phyloP scores from a whole-genome alignment of 2,113 vertebrate species.

The Eidolon helvum region DNA sequence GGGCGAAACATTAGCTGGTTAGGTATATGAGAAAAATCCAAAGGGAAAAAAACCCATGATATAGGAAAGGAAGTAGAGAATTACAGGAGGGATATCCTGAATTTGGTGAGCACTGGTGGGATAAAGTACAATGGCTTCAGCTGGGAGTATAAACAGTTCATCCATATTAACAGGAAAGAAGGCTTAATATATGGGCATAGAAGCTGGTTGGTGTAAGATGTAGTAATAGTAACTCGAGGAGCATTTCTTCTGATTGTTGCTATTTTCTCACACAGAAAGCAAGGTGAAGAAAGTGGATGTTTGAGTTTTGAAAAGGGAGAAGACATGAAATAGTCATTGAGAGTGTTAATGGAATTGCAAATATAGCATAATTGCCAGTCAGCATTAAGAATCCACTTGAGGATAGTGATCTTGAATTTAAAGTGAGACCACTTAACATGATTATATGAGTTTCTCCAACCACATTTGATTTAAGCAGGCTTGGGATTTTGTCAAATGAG shows the following conservation, averaged over 20 bases:
- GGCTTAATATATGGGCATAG: not conserved
- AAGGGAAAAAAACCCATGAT: not conserved
- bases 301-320: constrained; percentile 23
- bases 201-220: not conserved
- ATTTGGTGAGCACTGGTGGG: not conserved
- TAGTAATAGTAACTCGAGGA: not conserved
- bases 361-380: not conserved
- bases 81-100: not conserved
- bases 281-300: not conserved
- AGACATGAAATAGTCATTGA: not conserved
- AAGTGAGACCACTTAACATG: not conserved
- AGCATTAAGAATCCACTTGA: not conserved
- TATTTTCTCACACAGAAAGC: not conserved
- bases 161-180: not conserved
- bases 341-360: not conserved
- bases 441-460: not conserved
- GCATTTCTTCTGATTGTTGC: not conserved
- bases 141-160: not conserved
- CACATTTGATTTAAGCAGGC: not conserved
- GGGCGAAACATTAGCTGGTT: not conserved
- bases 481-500: not conserved
- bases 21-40: not conserved
- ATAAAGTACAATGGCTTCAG: not conserved
- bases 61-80: not conserved
- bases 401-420: constrained; percentile 9